Base-by-base conservation (phyloP, 2,797 vertebrate genomes). In the Siniperca undulata region DNA sequence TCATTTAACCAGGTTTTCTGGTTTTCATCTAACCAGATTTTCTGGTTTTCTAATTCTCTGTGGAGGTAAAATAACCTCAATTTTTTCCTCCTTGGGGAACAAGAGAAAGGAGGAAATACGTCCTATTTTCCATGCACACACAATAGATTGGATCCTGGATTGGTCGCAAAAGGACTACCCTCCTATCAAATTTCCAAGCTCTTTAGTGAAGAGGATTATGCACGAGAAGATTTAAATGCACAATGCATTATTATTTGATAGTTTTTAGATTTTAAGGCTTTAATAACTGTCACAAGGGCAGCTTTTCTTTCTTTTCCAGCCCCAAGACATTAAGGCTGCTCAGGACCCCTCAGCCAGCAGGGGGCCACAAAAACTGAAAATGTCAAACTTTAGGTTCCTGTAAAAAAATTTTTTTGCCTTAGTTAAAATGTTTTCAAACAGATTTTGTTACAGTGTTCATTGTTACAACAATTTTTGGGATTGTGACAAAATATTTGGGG, bases 101-200 rank as follows among this genome's bases (percentile, higher is more conserved):
- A 59, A 9, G 52, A 76, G 62, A 30, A 82, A 87, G 38, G 80
- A 85, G 77, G 84, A 89, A 86, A 85, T 46, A 27, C 4, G 66
- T 52, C 80, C 86, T 72, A 77, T 90, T 91, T 90, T 87, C 61
- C 48, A 67, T 27, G 24, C 62, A 27, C 64, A 27, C 79, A 89
- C 77, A 81, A 89, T 27, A 83, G 77, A 78, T 38, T 56, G 59
- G 70, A 56, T 70, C 36, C 52, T 67, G 30, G 65, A 74, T 38
- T 70, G 36, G 22, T 83, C 24, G 80, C 82, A 70, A 86, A 75
- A 71, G 34, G 30, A 46, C 20, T 5, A 16, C 0, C 19, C 44
- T 70, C 13, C 11, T 66, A 82, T 90, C 64, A 58, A 1, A 34
- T 90, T 70, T 84, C 85, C 79, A 73, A 71, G 59, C 48, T 42